Evolutionary conservation across 2,113 vertebrate species (phyloP).

Genomic region (Ranitomeya variabilis): DNA sequence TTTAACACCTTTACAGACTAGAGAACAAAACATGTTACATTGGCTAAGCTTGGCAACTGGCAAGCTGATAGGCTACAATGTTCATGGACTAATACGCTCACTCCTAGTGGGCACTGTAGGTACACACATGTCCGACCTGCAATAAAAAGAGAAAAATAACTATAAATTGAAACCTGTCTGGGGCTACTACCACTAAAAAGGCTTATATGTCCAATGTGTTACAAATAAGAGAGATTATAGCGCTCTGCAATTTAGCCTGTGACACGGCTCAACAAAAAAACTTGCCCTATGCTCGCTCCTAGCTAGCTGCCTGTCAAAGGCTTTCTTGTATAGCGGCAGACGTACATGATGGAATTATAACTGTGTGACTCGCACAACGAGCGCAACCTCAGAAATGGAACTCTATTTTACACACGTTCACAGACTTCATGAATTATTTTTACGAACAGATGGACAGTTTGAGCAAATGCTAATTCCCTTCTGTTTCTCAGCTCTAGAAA

Average conservation of each 20-base stretch:
- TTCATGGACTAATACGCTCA: background rate
- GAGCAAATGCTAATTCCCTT: conserved; percentile 56
- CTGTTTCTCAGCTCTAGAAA: conserved; percentile 49
- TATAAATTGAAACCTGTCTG: background rate
- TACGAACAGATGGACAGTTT: conserved; percentile 52
- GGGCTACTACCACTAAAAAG: background rate
- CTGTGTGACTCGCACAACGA: background rate
- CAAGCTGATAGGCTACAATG: background rate
- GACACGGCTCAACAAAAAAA: background rate
- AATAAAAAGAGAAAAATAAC: conserved; percentile 27
- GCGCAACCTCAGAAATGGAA: conserved; percentile 18
- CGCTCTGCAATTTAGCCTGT: conserved; percentile 22
- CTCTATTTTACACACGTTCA: conserved; percentile 45
- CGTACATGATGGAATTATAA: conserved; percentile 12
- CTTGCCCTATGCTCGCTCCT: conserved; percentile 23
- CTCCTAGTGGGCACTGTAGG: background rate
- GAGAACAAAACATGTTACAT: background rate
- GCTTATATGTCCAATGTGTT: background rate
- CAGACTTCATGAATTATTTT: conserved; percentile 52
- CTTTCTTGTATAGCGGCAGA: background rate
- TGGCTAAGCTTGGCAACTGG: background rate
- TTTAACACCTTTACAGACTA: conserved; percentile 15
- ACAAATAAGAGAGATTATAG: background rate
- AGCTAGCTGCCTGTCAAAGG: conserved; percentile 1
- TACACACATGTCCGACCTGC: conserved; percentile 19